These are phyloP conservation scores for Athetis lepigone DNA, from an alignment of 2,888 invertebrate genomes.

Conservation along the genomic window DNA sequence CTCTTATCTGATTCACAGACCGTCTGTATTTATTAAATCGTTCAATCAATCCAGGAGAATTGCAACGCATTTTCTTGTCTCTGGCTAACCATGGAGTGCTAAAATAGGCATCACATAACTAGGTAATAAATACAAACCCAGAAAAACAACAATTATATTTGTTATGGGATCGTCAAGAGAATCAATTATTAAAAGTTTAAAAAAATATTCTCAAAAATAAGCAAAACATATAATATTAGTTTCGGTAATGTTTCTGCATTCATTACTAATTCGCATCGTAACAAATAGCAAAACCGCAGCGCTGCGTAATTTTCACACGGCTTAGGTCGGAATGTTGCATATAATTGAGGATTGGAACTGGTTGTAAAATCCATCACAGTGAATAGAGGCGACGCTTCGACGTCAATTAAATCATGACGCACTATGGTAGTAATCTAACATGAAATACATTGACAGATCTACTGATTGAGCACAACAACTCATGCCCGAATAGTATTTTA, in stretches of 20 bases:
- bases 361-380: constrained; percentile 24
- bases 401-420: constrained; percentile 14
- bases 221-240: neutral
- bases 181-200: too few relatives aligned
- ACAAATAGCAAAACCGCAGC: constrained; percentile 12
- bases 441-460: neutral
- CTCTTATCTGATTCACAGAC: too few relatives aligned
- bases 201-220: neutral
- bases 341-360: constrained; percentile 16
- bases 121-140: too few relatives aligned
- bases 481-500: too few relatives aligned
- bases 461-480: constrained; percentile 9
- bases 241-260: neutral
- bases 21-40: too few relatives aligned
- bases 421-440: neutral
- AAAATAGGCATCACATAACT: too few relatives aligned
- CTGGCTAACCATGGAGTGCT: too few relatives aligned
- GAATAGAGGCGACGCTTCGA: constrained; percentile 9
- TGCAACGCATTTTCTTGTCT: too few relatives aligned
- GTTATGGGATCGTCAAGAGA: too few relatives aligned
- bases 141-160: too few relatives aligned
- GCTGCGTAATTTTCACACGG: constrained; percentile 30
- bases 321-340: constrained; percentile 35
- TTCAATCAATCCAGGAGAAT: too few relatives aligned
- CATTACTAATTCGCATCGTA: neutral